These are phyloP conservation scores for Peromyscus nudipes DNA, from an alignment of 2,797 vertebrate genomes.

Conservation along the genomic window DNA sequence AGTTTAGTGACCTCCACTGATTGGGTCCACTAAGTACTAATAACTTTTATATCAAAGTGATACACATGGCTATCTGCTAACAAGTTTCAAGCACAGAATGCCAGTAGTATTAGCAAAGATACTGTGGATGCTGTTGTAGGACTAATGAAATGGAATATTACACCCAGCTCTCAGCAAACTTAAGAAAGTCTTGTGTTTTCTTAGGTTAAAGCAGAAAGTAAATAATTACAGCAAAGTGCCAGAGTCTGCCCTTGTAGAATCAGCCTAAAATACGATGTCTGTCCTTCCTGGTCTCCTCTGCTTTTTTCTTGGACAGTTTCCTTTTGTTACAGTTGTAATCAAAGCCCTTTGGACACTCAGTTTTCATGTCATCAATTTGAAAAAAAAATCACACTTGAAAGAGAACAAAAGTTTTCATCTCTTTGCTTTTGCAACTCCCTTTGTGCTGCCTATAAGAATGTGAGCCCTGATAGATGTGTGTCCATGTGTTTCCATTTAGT, in stretches of 20 bases:
- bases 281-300: background rate
- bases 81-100: background rate
- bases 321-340: background rate
- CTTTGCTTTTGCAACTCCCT: background rate
- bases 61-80: background rate
- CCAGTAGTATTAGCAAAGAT: background rate
- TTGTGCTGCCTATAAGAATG: background rate
- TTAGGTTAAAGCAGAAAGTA: constrained; percentile 60
- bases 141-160: constrained; percentile 61
- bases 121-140: background rate
- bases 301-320: background rate
- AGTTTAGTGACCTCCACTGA: constrained; percentile 67
- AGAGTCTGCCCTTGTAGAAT: background rate
- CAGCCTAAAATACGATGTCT: constrained; percentile 31
- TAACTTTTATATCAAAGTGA: constrained; percentile 51
- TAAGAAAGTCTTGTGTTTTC: constrained; percentile 43
- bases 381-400: background rate
- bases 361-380: constrained; percentile 49
- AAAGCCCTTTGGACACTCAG: background rate
- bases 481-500: constrained; percentile 6
- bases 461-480: background rate
- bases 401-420: background rate
- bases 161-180: constrained; percentile 26
- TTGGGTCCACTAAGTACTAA: constrained; percentile 51
- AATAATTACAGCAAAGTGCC: constrained; percentile 30